These are phyloP conservation scores for Leucophenga montana DNA, from an alignment of 2,888 invertebrate species.

Conservation along the genomic window DNA sequence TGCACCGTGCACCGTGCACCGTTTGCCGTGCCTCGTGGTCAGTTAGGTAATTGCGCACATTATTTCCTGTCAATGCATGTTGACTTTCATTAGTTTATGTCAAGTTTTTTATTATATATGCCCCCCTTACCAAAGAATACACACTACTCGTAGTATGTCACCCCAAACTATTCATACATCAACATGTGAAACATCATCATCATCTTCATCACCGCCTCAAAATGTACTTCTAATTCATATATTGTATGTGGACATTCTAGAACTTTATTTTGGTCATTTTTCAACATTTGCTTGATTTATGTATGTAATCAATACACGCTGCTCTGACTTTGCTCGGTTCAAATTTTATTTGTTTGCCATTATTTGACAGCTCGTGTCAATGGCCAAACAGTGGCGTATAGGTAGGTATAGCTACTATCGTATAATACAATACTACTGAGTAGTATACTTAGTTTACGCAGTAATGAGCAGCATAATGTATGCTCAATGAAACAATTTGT, in stretches of 20 bases:
- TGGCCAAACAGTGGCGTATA: background rate
- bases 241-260: background rate
- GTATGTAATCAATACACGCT: conserved; percentile 46
- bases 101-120: conserved; percentile 16
- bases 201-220: background rate
- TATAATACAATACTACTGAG: background rate
- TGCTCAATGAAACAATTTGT: conserved; percentile 29
- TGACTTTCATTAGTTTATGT: conserved; percentile 48
- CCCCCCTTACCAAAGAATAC: background rate
- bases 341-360: conserved; percentile 35
- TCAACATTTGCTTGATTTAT: conserved; percentile 56
- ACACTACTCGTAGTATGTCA: no score
- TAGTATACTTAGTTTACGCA: background rate
- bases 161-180: background rate
- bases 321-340: background rate
- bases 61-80: conserved; percentile 43
- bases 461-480: conserved; percentile 25
- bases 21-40: conserved; percentile 12
- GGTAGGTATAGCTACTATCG: background rate
- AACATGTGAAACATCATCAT: conserved; percentile 10
- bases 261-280: conserved; percentile 44
- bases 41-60: conserved; percentile 31
- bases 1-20: background rate
- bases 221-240: background rate
- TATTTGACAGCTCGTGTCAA: conserved; percentile 27